Evolutionary conservation across 2,113 vertebrate genomes (phyloP).

Genomic region (Nematolebias whitei): DNA sequence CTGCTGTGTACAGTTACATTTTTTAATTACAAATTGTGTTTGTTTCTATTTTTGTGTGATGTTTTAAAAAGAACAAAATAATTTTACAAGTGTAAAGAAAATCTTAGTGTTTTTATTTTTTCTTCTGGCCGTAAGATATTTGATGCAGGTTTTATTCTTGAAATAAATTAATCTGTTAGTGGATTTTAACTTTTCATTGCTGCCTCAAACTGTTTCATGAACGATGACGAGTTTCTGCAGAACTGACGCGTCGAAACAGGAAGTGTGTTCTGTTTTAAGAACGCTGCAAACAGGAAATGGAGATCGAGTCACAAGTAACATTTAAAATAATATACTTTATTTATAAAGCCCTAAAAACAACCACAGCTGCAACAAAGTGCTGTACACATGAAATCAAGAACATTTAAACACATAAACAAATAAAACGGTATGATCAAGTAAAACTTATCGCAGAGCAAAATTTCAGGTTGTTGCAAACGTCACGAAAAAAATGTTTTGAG

Average conservation of each 20-base stretch:
- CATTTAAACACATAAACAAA: no score
- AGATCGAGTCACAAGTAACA: neutral
- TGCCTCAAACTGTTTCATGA: neutral
- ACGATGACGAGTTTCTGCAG: no score
- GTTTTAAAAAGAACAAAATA: constrained; percentile 81
- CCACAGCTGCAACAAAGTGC: no score
- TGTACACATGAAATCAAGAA: no score
- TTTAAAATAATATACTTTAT: no score
- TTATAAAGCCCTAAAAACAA: no score
- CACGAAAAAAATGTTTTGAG: no score
- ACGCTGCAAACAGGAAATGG: constrained; percentile 35
- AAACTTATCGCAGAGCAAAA: no score
- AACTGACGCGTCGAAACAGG: constrained; percentile 28
- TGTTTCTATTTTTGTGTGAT: constrained; percentile 80
- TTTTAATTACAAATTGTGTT: constrained; percentile 73
- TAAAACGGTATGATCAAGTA: no score
- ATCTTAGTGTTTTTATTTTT: constrained; percentile 74
- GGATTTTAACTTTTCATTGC: neutral
- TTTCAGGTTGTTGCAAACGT: no score
- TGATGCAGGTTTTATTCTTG: constrained; percentile 79
- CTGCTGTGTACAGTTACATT: constrained; percentile 84
- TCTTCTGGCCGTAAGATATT: constrained; percentile 68
- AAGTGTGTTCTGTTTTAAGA: constrained; percentile 38
- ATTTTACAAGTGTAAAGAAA: constrained; percentile 79
- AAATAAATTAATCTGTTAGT: constrained; percentile 74